phyloP scores from a whole-genome alignment of 2,797 vertebrate genomes.

The Phoebastria nigripes region DNA sequence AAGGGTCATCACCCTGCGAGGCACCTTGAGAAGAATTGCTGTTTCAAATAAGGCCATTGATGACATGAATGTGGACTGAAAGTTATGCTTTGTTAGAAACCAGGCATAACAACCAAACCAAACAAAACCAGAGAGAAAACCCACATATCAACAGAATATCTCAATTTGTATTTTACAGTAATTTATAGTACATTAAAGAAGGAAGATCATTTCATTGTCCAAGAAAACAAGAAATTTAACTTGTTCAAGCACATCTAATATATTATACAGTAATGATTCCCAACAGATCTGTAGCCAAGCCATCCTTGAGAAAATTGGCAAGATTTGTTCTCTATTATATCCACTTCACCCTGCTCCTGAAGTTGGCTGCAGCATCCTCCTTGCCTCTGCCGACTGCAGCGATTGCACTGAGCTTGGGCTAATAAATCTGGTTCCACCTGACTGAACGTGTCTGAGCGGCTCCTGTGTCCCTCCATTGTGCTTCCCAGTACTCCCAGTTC shows the following conservation, averaged over 20 bases:
- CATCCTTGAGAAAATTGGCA: not conserved
- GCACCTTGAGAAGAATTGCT: conserved; percentile 51
- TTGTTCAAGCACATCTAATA: conserved; percentile 15
- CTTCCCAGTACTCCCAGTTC: not conserved
- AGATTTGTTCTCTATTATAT: not conserved
- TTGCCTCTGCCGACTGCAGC: conserved; percentile 1
- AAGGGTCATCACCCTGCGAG: conserved; percentile 32
- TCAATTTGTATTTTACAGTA: conserved; percentile 1
- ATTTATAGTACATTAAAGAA: conserved; percentile 6
- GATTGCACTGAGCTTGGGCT: not conserved
- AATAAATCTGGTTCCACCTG: not conserved
- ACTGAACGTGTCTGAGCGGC: accelerated
- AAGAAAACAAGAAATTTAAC: conserved; percentile 10
- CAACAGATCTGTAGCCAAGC: conserved; percentile 13
- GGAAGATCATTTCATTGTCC: not conserved
- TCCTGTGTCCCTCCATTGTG: not conserved
- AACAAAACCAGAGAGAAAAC: conserved; percentile 45
- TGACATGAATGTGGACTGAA: conserved; percentile 47
- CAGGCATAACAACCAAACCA: conserved; percentile 51
- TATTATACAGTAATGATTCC: not conserved
- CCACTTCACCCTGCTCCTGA: not conserved
- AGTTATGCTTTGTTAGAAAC: conserved; percentile 34
- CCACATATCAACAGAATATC: conserved; percentile 28
- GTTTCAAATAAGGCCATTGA: conserved; percentile 51
- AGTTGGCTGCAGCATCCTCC: not conserved